Conservation (phyloP, 2,888 invertebrate genomes). For the Pollenia griseotomentosa region DNA sequence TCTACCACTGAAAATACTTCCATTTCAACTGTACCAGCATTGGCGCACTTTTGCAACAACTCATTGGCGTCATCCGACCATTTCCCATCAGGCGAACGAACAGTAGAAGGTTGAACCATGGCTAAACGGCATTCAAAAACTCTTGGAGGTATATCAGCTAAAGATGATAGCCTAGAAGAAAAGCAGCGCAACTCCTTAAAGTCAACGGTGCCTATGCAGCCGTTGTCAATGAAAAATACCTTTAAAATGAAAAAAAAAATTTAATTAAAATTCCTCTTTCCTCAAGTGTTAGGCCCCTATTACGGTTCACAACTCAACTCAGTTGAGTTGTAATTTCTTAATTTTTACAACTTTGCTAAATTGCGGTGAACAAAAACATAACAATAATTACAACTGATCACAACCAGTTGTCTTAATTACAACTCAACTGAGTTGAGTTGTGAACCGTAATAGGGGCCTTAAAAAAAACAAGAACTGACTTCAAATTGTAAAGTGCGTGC, state of each 20-base stretch:
- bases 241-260: slow-evolving; percentile 76
- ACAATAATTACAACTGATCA: no score
- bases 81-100: slow-evolving; percentile 86
- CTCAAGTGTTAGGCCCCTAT: no score
- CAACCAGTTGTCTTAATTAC: no score
- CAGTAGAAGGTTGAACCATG: slow-evolving; percentile 88
- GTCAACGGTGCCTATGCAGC: slow-evolving; percentile 86
- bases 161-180: slow-evolving; percentile 75
- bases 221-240: slow-evolving; percentile 93
- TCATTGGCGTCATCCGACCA: slow-evolving; percentile 87
- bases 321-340: no score
- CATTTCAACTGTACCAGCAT: slow-evolving; percentile 82
- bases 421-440: no score
- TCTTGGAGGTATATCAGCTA: slow-evolving; percentile 85
- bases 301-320: no score
- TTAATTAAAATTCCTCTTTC: not conserved
- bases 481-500: slow-evolving; percentile 77
- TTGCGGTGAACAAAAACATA: no score
- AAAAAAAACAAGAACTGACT: slow-evolving; percentile 63
- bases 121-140: slow-evolving; percentile 90
- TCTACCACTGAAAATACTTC: slow-evolving; percentile 90
- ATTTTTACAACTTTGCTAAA: no score
- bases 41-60: slow-evolving; percentile 84
- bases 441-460: no score
- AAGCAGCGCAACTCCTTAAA: slow-evolving; percentile 84